Percentiles rank a stretch among this genome's conserved stretches.
Evolutionary conservation across 2,797 vertebrate species (phyloP).

Genomic region (Melanotaenia boesemani): DNA sequence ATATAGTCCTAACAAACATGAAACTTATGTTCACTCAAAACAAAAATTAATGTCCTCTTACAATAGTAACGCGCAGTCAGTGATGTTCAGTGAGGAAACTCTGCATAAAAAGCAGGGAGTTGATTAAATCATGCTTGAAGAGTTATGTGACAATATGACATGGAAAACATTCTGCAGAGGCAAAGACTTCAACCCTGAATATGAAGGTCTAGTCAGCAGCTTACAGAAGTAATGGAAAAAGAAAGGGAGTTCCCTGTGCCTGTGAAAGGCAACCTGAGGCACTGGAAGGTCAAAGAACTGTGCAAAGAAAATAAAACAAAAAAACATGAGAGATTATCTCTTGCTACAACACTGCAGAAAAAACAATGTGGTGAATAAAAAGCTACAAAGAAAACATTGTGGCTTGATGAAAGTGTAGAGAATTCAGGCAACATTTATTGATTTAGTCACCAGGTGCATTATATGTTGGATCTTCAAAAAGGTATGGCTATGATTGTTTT

Average conservation of each 20-base stretch:
- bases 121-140: too few relatives aligned
- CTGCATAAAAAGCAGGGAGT: too few relatives aligned
- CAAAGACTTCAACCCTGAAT: constrained; percentile 11
- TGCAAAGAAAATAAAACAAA: constrained; percentile 45
- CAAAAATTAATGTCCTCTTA: too few relatives aligned
- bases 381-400: constrained; percentile 50
- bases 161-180: constrained; percentile 7
- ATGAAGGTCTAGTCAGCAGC: neutral
- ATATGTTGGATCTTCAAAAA: constrained; percentile 1
- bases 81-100: too few relatives aligned
- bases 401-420: constrained; percentile 40
- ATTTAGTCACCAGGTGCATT: constrained; percentile 49
- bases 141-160: neutral
- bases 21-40: too few relatives aligned
- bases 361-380: constrained; percentile 41
- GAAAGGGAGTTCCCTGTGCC: constrained; percentile 13
- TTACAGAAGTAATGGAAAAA: neutral
- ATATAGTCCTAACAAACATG: too few relatives aligned
- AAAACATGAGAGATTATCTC: constrained; percentile 13
- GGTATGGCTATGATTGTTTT: constrained; percentile 2
- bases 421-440: constrained; percentile 30
- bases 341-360: constrained; percentile 27
- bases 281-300: neutral
- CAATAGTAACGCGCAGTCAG: too few relatives aligned
- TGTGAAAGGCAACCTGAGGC: constrained; percentile 8